Base-by-base conservation (phyloP, 2,113 vertebrate species). In the Strix uralensis region DNA sequence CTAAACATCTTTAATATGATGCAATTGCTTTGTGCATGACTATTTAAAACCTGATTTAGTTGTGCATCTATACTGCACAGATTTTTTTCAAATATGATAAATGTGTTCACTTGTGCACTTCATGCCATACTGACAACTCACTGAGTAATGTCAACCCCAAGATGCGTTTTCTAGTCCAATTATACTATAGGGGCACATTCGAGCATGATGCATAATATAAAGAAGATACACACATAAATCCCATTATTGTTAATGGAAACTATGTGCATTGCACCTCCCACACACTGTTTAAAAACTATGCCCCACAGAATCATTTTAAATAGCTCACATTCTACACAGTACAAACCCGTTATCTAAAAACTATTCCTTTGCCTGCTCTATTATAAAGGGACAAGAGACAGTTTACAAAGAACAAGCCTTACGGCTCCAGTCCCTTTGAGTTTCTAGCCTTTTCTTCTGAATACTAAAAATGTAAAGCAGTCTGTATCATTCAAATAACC, bases 401-500 rank as follows among this genome's bases (percentile, higher is more conserved):
- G 57, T 77, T 89, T 78, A 86, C n/a, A 89, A 54, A 92, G 83
- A 77, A 46, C 15, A 66, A 92, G 69, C n/a, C 82, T 94, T 40
- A 77, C 2, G 3, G 66, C 51, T 95, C 93, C 69, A 88, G 75
- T 57, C 44, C n/a, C n/a, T 86, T 75, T 42, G 57, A 88, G 54
- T 79, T 91, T 81, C 81, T 27, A 66, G 32, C 17, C 42, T 94
- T 95, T 93, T 74, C 90, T 93, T 92, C 77, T 36, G 38, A 92
- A 95, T 57, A 46, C 61, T 93, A 67, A 86, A 95, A 94, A 86
- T 40, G 81, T 88, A 94, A 93, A 92, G 49, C 40, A 70, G 66
- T 17, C 59, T 70, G n/a, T 88, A 91, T 96, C 91, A 88, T 57
- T 42, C 85, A 84, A 86, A 79, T 90, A 92, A 97, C 95, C 82